Conservation (phyloP, 92 coral and sea anemone genomes). For the Epizoanthus ramosus region DNA sequence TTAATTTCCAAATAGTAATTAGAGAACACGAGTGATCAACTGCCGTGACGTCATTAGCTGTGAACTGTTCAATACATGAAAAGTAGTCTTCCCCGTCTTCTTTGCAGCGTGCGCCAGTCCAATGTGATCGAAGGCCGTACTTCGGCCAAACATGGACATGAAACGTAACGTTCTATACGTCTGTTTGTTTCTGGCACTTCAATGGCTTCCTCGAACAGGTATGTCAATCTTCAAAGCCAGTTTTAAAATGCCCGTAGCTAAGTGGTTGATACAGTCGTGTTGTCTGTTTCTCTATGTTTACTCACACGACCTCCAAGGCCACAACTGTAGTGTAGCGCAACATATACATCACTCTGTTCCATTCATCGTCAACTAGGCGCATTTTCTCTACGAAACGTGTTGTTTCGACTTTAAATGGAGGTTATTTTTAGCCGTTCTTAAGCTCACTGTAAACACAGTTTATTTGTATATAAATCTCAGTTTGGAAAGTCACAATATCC, state of each 20-base stretch:
- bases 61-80: constrained; percentile 28
- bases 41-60: constrained; percentile 42
- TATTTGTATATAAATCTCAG: constrained; percentile 37
- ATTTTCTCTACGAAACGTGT: not conserved
- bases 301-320: constrained; percentile 41
- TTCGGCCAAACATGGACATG: not conserved
- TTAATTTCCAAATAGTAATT: constrained; percentile 56
- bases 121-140: constrained; percentile 3
- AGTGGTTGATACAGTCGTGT: constrained; percentile 61
- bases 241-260: constrained; percentile 33
- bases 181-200: constrained; percentile 22
- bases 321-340: constrained; percentile 34
- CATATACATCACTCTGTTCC: not conserved
- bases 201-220: constrained; percentile 40
- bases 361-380: not conserved
- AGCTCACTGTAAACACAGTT: constrained; percentile 35
- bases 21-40: constrained; percentile 43
- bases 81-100: constrained; percentile 11
- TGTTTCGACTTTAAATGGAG: constrained; percentile 11
- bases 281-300: constrained; percentile 70
- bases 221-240: constrained; percentile 44
- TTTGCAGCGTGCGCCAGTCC: constrained; percentile 20
- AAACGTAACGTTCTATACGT: constrained; percentile 3
- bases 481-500: constrained; percentile 20
- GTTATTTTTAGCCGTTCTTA: constrained; percentile 41